Evolutionary conservation across 2,797 vertebrate species (phyloP).

Genomic region (Emydoidea blandingii): DNA sequence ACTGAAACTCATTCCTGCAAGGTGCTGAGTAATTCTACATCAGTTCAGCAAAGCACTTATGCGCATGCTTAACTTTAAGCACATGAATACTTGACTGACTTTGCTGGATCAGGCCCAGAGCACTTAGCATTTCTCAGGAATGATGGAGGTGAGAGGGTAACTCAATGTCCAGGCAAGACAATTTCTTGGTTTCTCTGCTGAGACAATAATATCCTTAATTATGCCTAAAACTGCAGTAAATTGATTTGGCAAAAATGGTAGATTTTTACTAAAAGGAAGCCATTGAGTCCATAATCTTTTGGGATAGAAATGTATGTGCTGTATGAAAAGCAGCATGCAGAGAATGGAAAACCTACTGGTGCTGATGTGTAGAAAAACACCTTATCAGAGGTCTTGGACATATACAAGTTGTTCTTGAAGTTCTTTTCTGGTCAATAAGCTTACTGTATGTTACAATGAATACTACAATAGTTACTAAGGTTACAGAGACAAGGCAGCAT

Average conservation of each 20-base stretch:
- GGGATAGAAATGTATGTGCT: background rate
- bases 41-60: background rate
- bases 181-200: background rate
- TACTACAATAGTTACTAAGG: background rate
- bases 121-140: background rate
- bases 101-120: background rate
- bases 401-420: background rate
- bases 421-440: background rate
- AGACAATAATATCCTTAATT: background rate
- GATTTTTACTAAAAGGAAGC: background rate
- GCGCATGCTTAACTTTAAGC: background rate
- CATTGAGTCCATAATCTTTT: background rate
- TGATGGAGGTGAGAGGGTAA: rapidly evolving
- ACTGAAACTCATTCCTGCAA: background rate
- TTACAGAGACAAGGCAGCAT: background rate
- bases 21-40: background rate
- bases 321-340: background rate
- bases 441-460: background rate
- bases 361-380: background rate
- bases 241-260: background rate
- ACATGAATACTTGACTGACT: background rate
- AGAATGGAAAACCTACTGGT: background rate
- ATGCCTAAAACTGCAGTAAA: background rate
- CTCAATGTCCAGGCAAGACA: background rate
- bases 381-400: background rate